Base-by-base conservation (phyloP, 2,888 invertebrate species). In the Euplexia lucipara region DNA sequence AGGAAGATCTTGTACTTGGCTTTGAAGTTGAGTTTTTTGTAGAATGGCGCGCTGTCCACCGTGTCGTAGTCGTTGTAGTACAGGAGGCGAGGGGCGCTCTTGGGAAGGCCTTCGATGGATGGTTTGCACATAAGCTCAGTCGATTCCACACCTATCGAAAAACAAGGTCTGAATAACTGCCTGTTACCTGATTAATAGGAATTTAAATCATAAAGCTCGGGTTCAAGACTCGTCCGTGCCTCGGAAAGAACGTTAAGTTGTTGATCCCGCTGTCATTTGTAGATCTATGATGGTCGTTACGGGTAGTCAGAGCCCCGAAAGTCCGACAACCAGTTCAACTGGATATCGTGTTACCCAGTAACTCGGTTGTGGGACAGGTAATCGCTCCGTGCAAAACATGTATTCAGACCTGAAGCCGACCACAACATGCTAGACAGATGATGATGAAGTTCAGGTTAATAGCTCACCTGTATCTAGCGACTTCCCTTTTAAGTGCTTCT, bases 1-100 rank as follows among this genome's bases (percentile, higher is more conserved):
- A 91, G 20, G 20, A 77, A 88, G 0, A 94, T 64, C 56, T 91
- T 93, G 71, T 88, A 89, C 75, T 83, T 90, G 6, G 89, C 84
- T 37, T 82, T 85, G 45, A 85, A 81, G 3, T 69, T 78, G 14
- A 95, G 86, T 4, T 53, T 84, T 73, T 96, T 95, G 90, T 95
- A 96, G 44, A 86, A 90, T 0, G 92, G 92, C 0, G 92, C 83
- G 0, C 91, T 86, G n/a, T 95, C 91, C 2, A 95, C 82, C 1
- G 86, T 87, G 6, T 92, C 88, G 77, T 90, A 95, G 78, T 96
- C 94, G 12, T 90, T 86, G 64, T 91, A 82, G 79, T 95, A 94
- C 0, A 95, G 86, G 0, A 90, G 79, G 0, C 89, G 84, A 0
- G 91, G 88, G 0, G 85, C 74, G 0, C 68, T 58, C 5, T 83